Evolutionary conservation across 2,888 invertebrate species (phyloP).

Genomic region (Rhamnusium bicolor): DNA sequence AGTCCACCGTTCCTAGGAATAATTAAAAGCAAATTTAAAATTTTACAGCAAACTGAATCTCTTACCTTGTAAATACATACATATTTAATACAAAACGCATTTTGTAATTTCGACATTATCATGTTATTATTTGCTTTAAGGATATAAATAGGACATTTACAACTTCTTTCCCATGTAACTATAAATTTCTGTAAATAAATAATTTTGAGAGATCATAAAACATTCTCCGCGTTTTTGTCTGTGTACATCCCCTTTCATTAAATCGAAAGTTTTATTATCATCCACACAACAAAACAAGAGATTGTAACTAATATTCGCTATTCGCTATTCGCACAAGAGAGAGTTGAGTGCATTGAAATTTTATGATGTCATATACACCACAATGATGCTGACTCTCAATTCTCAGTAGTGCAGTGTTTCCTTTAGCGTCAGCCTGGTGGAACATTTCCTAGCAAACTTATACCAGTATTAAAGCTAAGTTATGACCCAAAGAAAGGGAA

Average conservation of each 20-base stretch:
- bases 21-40: no score
- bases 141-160: not conserved
- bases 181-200: not conserved
- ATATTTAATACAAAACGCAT: no score
- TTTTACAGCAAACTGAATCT: no score
- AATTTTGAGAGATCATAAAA: not conserved
- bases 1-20: no score
- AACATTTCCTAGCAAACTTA: conserved; percentile 44
- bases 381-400: conserved; percentile 35
- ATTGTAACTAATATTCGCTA: not conserved
- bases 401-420: conserved; percentile 38
- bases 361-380: conserved; percentile 38
- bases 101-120: no score
- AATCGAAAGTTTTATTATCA: not conserved
- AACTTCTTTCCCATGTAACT: not conserved
- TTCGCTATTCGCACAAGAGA: conserved; percentile 9
- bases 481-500: conserved; percentile 37
- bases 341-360: conserved; percentile 30
- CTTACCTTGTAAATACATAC: no score
- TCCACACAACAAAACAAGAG: not conserved
- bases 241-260: conserved; percentile 5
- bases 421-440: conserved; percentile 40
- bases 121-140: not conserved
- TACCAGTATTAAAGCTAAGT: conserved; percentile 46
- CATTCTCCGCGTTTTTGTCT: not conserved